These are phyloP conservation scores for Ophthalmolycus amberensis DNA, from an alignment of 2,113 vertebrate species.

Conservation along the genomic window DNA sequence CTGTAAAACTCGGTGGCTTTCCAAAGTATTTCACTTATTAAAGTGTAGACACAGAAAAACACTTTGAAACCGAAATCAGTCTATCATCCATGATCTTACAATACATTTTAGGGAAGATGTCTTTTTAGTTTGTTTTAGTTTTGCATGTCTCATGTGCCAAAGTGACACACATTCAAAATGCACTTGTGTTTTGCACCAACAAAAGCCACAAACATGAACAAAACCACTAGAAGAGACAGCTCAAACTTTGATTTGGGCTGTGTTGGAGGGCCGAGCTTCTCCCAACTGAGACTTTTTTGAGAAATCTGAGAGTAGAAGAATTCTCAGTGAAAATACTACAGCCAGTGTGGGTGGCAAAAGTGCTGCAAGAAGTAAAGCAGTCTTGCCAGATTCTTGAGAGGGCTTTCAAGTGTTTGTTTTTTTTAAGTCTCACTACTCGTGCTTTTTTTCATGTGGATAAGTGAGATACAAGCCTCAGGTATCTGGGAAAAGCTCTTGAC, in stretches of 20 bases:
- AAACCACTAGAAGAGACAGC: not conserved
- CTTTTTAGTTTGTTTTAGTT: not conserved
- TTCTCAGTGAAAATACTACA: conserved; percentile 13
- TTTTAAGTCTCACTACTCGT: conserved; percentile 9
- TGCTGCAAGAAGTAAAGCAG: conserved; percentile 14
- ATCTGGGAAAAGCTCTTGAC: not conserved
- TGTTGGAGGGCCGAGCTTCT: not conserved
- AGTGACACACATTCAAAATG: too few species aligned
- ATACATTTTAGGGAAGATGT: not conserved
- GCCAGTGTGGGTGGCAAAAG: conserved; percentile 10
- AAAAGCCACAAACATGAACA: not conserved
- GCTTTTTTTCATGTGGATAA: not conserved
- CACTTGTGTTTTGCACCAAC: too few species aligned
- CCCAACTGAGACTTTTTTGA: not conserved
- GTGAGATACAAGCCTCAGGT: conserved; percentile 10
- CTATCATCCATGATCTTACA: not conserved
- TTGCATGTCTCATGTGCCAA: too few species aligned
- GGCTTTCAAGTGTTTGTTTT: not conserved
- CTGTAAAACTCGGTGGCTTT: conserved; percentile 11
- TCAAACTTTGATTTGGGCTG: not conserved
- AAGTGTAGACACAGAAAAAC: not conserved
- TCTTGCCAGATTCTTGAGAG: conserved; percentile 28
- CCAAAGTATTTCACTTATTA: conserved; percentile 22
- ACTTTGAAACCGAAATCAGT: not conserved
- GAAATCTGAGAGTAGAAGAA: conserved; percentile 9